Evolutionary conservation across 2,888 invertebrate genomes (phyloP).

Genomic region (Heliconius ismenius): DNA sequence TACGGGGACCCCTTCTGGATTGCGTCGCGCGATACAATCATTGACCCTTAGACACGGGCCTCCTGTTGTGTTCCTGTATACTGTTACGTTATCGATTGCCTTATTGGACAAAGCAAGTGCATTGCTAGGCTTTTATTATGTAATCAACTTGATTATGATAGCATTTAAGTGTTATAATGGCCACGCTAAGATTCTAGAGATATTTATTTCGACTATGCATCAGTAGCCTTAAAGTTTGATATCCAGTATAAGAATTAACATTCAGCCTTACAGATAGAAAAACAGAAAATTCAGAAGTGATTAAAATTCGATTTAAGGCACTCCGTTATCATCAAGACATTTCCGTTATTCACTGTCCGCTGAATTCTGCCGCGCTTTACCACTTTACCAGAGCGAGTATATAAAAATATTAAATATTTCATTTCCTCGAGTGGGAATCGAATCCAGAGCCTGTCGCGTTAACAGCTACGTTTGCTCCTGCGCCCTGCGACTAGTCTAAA

Average conservation of each 20-base stretch:
- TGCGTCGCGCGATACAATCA: constrained; percentile 24
- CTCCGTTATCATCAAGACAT: background rate
- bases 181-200: too few species aligned
- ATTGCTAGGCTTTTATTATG: background rate
- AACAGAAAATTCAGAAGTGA: too few species aligned
- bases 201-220: too few species aligned
- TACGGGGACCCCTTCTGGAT: constrained; percentile 33
- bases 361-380: background rate
- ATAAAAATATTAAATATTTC: background rate
- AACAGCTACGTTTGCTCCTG: background rate
- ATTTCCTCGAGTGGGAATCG: background rate
- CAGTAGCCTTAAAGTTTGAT: too few species aligned
- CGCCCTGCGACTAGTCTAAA: background rate
- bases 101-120: constrained; percentile 4
- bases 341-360: background rate
- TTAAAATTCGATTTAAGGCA: background rate
- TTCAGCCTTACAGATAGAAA: too few species aligned
- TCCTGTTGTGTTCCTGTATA: constrained; percentile 18
- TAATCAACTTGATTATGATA: background rate
- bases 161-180: background rate
- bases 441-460: background rate
- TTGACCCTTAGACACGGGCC: constrained; percentile 30
- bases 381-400: background rate
- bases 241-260: too few species aligned
- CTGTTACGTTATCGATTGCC: constrained; percentile 7